A percentile compares a stretch with the other conserved stretches of the same genome.
Conservation (phyloP, 30 jellyfish, hydroid and myxozoan species). For the Chironex yamaguchii region DNA sequence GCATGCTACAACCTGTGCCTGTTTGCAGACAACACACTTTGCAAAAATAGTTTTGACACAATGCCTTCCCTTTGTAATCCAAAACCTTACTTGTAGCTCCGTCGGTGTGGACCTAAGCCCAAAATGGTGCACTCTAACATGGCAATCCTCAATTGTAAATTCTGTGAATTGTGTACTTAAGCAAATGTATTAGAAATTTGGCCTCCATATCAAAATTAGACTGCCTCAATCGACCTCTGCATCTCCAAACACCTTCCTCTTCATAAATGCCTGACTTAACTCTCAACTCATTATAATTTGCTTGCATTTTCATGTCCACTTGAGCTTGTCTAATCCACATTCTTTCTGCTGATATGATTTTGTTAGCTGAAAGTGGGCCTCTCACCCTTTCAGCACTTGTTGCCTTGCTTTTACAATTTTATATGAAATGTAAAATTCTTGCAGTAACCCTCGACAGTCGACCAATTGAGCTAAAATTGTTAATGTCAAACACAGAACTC, state of each 20-base stretch:
- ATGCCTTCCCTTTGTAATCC: constrained; percentile 45
- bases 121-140: not conserved
- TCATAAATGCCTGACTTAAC: not conserved
- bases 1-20: constrained; percentile 4
- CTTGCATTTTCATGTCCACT: not conserved
- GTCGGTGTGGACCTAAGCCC: constrained; percentile 29
- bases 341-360: not conserved
- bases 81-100: constrained; percentile 15
- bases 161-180: not conserved
- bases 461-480: constrained; percentile 8
- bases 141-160: not conserved
- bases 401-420: not conserved
- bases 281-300: not conserved
- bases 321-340: constrained; percentile 11
- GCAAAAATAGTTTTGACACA: not conserved
- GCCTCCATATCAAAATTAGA: not conserved
- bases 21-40: constrained; percentile 5
- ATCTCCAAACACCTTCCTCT: not conserved
- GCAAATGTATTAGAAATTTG: constrained; percentile 19
- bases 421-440: not conserved
- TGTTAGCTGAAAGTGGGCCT: not conserved
- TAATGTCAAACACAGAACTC: not conserved
- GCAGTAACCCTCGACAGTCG: constrained; percentile 23
- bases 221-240: constrained; percentile 24
- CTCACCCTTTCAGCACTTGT: not conserved